phyloP scores from a whole-genome alignment of 2,113 vertebrate species.

The Microcebus lehilahytsara region DNA sequence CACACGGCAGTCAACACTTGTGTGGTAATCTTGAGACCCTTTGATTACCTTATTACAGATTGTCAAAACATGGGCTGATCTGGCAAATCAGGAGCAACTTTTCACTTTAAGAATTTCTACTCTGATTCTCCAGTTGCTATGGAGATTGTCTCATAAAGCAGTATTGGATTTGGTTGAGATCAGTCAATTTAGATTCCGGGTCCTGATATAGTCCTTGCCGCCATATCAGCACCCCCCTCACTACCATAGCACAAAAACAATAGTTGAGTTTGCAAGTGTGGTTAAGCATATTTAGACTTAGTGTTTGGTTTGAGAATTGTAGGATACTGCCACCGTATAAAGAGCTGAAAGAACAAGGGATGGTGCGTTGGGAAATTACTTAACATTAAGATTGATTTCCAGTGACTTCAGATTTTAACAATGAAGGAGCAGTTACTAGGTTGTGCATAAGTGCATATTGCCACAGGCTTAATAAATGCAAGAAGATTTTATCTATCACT shows the following conservation, averaged over 20 bases:
- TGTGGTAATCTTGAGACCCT: slow-evolving; percentile 48
- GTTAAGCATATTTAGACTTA: not conserved
- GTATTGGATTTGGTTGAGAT: slow-evolving; percentile 48
- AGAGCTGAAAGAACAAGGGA: not conserved
- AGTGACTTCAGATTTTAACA: not conserved
- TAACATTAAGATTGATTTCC: slow-evolving; percentile 12
- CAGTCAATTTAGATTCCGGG: not conserved
- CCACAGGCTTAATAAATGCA: not conserved
- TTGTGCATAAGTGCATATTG: not conserved
- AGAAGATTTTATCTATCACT: not conserved
- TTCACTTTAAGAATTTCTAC: slow-evolving; percentile 47
- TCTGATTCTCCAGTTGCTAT: slow-evolving; percentile 58
- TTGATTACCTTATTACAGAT: slow-evolving; percentile 61
- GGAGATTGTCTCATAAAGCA: slow-evolving; percentile 53
- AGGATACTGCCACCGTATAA: not conserved
- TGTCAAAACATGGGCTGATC: slow-evolving; percentile 63
- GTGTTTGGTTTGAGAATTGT: slow-evolving; percentile 18
- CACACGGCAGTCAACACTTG: slow-evolving; percentile 43
- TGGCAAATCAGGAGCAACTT: slow-evolving; percentile 65
- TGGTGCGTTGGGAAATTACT: not conserved
- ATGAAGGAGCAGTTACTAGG: not conserved
- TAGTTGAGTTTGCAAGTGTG: not conserved
- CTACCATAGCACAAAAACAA: not conserved
- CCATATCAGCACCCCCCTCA: not conserved
- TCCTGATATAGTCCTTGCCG: not conserved